Evolutionary conservation across 2,888 invertebrate species (phyloP), one percentile per base, ranked within the genome.

Genomic region (Muschampia plurimacula): DNA sequence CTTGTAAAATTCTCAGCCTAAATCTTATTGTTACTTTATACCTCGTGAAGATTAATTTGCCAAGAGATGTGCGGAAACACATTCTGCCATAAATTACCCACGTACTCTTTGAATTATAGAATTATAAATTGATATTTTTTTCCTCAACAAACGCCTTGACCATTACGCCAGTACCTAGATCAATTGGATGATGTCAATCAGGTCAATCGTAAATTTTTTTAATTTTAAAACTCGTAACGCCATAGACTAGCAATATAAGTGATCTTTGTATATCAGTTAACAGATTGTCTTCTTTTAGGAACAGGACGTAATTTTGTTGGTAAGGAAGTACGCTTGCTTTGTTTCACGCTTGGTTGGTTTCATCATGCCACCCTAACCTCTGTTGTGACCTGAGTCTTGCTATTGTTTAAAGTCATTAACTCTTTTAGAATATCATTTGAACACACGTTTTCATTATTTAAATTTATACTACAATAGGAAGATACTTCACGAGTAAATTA

Each of bases 311-410:
- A 57, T 52, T 52, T 52, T 44, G 28, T 57, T 67, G 80, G 81
- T 83, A 86, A 88, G 90, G 90, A 92, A 90, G 85, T 86, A 78
- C 86, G 87, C 85, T 89, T 87, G 88, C 86, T 90, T 84, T 81
- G 84, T 82, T 88, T 89, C 89, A 87, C 88, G 85, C 84, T 85
- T 79, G 81, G 84, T 76, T 89, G 88, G 77, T 74, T 84, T 78
- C 80, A 80, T 80, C 81, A 71, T 57, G 22, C 74, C 77, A 77
- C 76, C 76, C 77, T 80, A 9, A 22, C 52, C 52, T 79, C 80
- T 77, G 81, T 82, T 83, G 77, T 76, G 82, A 76, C 78, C 79
- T 78, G 77, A 8, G 62, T 5, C 79, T 74, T 80, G 82, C 80
- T 77, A 89, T 89, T 89, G 88, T 89, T 83, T 79, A 75, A 75